Conservation (phyloP, 2,888 invertebrate species). For the Busseola fusca region DNA sequence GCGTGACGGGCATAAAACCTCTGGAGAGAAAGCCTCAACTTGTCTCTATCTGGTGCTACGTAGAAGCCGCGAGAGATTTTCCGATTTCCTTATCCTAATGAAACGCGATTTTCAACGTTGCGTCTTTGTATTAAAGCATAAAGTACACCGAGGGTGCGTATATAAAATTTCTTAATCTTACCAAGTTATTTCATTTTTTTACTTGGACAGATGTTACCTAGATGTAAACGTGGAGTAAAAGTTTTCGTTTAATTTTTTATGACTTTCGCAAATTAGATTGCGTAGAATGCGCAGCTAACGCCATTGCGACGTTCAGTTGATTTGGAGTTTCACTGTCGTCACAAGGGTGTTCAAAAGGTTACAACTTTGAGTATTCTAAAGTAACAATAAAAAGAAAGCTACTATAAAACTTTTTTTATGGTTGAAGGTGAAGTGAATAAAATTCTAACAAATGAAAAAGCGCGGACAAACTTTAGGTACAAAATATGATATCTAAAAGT, state of each 20-base stretch:
- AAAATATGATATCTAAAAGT: constrained; percentile 1
- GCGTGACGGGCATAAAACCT: constrained; percentile 84
- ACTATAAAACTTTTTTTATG: constrained; percentile 37
- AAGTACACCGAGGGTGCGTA: constrained; percentile 34
- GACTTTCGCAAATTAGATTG: constrained; percentile 66
- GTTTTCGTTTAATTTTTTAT: constrained; percentile 75
- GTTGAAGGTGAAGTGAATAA: constrained; percentile 27
- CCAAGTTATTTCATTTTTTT: constrained; percentile 71
- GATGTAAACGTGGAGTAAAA: constrained; percentile 71
- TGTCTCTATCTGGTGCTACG: constrained; percentile 73
- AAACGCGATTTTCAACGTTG: constrained; percentile 62
- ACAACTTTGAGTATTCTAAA: constrained; percentile 30
- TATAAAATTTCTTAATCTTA: constrained; percentile 70
- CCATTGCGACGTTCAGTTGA: constrained; percentile 42
- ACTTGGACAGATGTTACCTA: constrained; percentile 74
- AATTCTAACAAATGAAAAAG: constrained; percentile 14
- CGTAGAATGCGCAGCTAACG: constrained; percentile 58
- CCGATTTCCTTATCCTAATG: constrained; percentile 63
- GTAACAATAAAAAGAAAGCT: constrained; percentile 21
- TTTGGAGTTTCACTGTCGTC: constrained; percentile 47
- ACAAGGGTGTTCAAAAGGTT: constrained; percentile 40
- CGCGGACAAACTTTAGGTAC: not conserved
- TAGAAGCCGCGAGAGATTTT: constrained; percentile 70
- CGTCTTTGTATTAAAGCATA: constrained; percentile 45
- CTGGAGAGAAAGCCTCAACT: constrained; percentile 73